Conservation (phyloP, 2,113 vertebrate genomes). For the Alectura lathami region DNA sequence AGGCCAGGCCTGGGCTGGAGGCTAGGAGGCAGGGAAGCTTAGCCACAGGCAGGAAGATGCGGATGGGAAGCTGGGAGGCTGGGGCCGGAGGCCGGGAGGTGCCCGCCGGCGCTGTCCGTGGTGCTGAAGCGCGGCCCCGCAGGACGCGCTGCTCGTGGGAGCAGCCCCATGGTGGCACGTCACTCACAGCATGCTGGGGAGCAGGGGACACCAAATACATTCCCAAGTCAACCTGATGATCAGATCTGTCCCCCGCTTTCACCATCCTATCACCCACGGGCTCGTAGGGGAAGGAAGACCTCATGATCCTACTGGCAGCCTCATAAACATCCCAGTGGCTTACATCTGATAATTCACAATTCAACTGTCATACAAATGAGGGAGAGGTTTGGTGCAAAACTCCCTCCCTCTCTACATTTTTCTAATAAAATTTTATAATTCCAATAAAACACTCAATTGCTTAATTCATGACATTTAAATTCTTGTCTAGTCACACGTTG, state of each 20-base stretch:
- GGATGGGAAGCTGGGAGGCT: background rate
- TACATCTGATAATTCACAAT: rapidly evolving
- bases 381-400: background rate
- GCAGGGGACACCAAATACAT: rapidly evolving
- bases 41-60: too few relatives aligned
- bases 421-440: conserved; percentile 62
- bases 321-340: background rate
- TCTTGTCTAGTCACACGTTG: conserved; percentile 36
- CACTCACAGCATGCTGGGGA: background rate
- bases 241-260: background rate
- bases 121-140: conserved; percentile 41
- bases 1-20: background rate
- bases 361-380: background rate
- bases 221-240: too few relatives aligned
- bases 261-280: background rate
- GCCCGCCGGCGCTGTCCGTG: conserved; percentile 21
- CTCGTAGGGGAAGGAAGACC: background rate
- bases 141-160: background rate
- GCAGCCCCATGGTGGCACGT: too few relatives aligned
- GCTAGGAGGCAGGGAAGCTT: background rate
- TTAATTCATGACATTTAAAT: conserved; percentile 56
- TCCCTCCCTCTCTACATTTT: background rate
- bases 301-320: too few relatives aligned
- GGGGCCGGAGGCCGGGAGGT: background rate
- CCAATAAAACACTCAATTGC: conserved; percentile 43